Conservation (phyloP, 2,797 vertebrate species). For the Miichthys miiuy region DNA sequence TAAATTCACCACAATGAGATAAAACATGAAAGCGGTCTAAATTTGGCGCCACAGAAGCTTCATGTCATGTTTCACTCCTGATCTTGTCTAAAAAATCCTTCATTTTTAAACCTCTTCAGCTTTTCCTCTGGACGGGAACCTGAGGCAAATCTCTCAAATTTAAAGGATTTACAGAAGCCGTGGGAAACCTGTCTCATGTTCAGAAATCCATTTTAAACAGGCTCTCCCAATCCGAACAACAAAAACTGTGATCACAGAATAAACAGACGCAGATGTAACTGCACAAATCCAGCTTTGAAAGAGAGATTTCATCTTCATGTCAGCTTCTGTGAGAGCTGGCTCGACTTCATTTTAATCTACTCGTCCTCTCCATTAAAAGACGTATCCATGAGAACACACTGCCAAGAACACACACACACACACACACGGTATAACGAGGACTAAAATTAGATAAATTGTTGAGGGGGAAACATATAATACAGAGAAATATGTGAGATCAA, state of each 20-base stretch:
- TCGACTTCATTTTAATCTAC: constrained; percentile 38
- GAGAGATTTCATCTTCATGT: not conserved
- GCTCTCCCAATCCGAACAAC: no score
- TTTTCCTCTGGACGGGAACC: not conserved
- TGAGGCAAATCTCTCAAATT: not conserved
- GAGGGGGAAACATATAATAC: constrained; percentile 20
- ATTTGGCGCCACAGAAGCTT: not conserved
- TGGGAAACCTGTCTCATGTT: not conserved
- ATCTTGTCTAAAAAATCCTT: not conserved
- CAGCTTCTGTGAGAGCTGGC: constrained; percentile 12
- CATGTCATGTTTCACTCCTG: not conserved
- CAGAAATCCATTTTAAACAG: not conserved
- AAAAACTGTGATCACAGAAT: not conserved
- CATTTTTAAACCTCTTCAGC: not conserved
- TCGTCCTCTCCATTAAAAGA: constrained; percentile 52
- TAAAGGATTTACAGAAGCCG: not conserved
- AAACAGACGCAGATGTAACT: not conserved
- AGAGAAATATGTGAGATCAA: not conserved
- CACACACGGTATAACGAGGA: not conserved
- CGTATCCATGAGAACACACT: constrained; percentile 37
- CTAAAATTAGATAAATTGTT: constrained; percentile 30
- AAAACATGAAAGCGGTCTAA: not conserved
- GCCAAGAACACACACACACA: constrained; percentile 11
- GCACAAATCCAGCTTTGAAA: not conserved
- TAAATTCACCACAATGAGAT: not conserved